These are phyloP conservation scores for Theristicus caerulescens DNA, from an alignment of 2,113 vertebrate genomes.

Conservation along the genomic window DNA sequence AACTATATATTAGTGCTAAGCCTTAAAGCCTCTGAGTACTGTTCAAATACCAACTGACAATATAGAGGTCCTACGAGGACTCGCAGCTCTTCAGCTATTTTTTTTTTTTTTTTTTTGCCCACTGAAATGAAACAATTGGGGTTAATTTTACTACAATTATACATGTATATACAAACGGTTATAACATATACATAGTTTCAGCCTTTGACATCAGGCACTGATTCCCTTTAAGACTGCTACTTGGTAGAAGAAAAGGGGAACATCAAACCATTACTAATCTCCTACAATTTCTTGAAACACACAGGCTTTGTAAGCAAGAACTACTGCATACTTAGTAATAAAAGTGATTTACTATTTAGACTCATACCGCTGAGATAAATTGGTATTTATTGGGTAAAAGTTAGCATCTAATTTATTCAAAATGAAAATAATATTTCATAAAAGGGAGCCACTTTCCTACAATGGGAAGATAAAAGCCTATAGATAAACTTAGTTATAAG, in stretches of 20 bases:
- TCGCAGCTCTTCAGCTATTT: background rate
- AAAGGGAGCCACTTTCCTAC: background rate
- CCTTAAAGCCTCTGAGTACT: background rate
- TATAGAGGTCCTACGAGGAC: background rate
- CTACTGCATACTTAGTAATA: background rate
- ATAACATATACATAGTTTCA: background rate
- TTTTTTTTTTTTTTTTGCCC: background rate
- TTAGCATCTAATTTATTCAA: background rate
- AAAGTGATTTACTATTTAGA: background rate
- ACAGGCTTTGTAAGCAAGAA: background rate
- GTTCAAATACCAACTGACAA: background rate
- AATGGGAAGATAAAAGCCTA: background rate
- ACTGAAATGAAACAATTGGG: background rate
- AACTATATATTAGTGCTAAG: background rate
- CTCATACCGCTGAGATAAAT: background rate
- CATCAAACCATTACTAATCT: background rate
- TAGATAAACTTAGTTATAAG: background rate
- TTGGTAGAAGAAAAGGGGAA: background rate
- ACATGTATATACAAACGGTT: background rate
- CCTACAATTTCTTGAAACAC: background rate
- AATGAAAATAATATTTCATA: background rate
- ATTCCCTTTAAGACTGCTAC: background rate
- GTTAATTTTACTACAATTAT: background rate
- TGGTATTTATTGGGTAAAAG: background rate
- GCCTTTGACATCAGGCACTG: background rate